These are phyloP conservation scores for Nephila pilipes DNA, from an alignment of 1,140 invertebrate genomes.

Conservation along the genomic window DNA sequence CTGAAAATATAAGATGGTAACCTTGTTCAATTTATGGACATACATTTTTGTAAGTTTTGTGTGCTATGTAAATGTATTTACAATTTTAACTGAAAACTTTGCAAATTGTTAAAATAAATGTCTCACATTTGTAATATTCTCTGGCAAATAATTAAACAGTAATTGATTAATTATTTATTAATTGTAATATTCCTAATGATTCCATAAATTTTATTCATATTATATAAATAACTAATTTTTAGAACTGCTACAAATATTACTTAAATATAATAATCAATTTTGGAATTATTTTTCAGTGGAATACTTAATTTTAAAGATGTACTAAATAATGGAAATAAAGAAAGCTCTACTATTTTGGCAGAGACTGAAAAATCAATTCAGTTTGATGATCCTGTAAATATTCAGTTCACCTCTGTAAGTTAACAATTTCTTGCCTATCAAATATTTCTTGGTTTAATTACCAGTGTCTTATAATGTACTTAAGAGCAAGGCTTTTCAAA, in stretches of 20 bases:
- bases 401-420: conserved; percentile 33
- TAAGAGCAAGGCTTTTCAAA: too few species aligned
- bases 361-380: conserved; percentile 21
- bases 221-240: too few species aligned
- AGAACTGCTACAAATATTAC: not conserved
- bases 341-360: not conserved
- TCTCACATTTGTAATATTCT: not conserved
- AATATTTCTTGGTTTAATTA: too few species aligned
- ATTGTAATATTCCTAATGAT: not conserved
- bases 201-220: not conserved
- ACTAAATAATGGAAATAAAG: conserved; percentile 39
- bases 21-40: too few species aligned
- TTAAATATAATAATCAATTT: not conserved
- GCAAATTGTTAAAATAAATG: too few species aligned
- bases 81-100: too few species aligned
- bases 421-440: not conserved
- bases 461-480: too few species aligned
- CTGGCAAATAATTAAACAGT: not conserved
- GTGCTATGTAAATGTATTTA: too few species aligned
- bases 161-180: not conserved
- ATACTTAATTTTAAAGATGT: conserved; percentile 45
- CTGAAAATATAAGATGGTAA: too few species aligned
- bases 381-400: conserved; percentile 40
- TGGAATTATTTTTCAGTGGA: not conserved
- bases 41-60: too few species aligned